A percentile compares a stretch with the other conserved stretches of the same genome.
These are phyloP conservation scores for Monoplex corrugatus DNA, from an alignment of 2,888 invertebrate species.

Conservation along the genomic window DNA sequence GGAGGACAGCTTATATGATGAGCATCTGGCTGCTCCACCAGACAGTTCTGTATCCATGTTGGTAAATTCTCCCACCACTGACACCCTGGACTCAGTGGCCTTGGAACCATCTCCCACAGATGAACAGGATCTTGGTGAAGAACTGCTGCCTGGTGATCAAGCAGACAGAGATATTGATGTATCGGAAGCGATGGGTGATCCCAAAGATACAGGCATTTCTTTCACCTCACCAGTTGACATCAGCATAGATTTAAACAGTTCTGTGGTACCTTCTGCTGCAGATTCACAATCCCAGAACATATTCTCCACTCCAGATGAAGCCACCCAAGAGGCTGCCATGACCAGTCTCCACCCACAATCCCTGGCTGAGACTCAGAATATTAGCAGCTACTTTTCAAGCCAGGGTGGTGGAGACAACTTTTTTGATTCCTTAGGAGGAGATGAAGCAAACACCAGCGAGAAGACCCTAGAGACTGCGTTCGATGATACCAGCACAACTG, in stretches of 20 bases:
- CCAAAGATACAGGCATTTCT: slow-evolving; percentile 26
- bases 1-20: slow-evolving; percentile 40
- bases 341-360: neutral
- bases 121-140: slow-evolving; percentile 49
- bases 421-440: slow-evolving; percentile 64
- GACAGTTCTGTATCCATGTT: slow-evolving; percentile 51
- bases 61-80: slow-evolving; percentile 75
- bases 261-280: slow-evolving; percentile 27
- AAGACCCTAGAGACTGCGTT: neutral
- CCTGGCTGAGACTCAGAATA: slow-evolving; percentile 36
- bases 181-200: neutral
- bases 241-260: slow-evolving; percentile 42
- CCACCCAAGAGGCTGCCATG: neutral
- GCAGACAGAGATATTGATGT: neutral
- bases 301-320: neutral
- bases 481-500: neutral
- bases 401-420: slow-evolving; percentile 66
- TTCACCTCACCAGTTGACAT: slow-evolving; percentile 8
- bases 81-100: slow-evolving; percentile 76
- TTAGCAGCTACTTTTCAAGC: slow-evolving; percentile 72
- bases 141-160: neutral
- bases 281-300: neutral
- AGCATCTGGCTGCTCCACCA: slow-evolving; percentile 41
- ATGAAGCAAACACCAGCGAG: slow-evolving; percentile 18
- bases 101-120: slow-evolving; percentile 70